phyloP scores from a whole-genome alignment of 2,888 invertebrate species.

The Mycalesis mineus region DNA sequence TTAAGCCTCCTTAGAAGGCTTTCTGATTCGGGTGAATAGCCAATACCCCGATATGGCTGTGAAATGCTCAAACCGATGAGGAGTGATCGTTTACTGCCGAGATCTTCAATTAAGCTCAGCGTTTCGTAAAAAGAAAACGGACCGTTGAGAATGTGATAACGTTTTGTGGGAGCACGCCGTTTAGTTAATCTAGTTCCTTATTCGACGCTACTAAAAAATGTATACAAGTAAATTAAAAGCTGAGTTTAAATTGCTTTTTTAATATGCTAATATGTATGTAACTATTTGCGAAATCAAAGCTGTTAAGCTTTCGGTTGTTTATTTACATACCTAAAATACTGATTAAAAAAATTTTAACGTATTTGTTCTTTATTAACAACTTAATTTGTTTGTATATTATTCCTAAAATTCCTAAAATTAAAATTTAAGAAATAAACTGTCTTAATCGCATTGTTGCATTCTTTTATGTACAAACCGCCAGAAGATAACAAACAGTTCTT shows the following conservation, averaged over 20 bases:
- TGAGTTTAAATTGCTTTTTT: slow-evolving; percentile 62
- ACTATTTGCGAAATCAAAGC: neutral
- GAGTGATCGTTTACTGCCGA: slow-evolving; percentile 64
- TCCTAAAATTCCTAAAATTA: no score
- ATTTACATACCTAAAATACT: no score
- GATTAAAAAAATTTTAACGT: no score
- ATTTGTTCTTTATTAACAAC: no score
- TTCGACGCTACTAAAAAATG: slow-evolving; percentile 50
- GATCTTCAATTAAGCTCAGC: slow-evolving; percentile 67
- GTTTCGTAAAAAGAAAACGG: slow-evolving; percentile 64
- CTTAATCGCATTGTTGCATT: no score
- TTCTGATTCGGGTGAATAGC: slow-evolving; percentile 50
- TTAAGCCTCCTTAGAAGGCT: slow-evolving; percentile 49
- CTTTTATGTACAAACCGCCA: no score
- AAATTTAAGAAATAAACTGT: no score
- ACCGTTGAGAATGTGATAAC: slow-evolving; percentile 69
- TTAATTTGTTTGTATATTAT: no score
- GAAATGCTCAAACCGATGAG: slow-evolving; percentile 60
- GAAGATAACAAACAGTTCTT: no score
- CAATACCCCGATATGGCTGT: slow-evolving; percentile 54
- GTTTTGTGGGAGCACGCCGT: slow-evolving; percentile 63
- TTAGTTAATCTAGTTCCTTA: slow-evolving; percentile 50
- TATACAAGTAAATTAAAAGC: slow-evolving; percentile 58
- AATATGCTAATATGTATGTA: slow-evolving; percentile 30
- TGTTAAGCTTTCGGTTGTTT: no score